Percentiles rank a stretch among this genome's conserved stretches.
phyloP scores from a whole-genome alignment of 2,797 vertebrate species.

The Apogon hyalosoma region DNA sequence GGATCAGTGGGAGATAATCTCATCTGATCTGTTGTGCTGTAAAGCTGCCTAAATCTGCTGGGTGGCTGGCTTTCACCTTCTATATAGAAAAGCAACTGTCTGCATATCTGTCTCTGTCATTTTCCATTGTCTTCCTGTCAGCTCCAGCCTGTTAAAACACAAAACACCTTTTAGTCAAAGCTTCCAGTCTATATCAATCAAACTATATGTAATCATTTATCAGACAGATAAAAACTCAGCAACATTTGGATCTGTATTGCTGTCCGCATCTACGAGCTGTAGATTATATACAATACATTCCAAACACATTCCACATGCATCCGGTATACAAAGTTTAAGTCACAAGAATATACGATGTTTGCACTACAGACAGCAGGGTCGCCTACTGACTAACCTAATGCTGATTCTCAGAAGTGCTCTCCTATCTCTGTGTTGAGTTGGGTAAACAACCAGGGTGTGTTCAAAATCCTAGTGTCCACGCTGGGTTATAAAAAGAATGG shows the following conservation, averaged over 20 bases:
- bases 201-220: too few relatives aligned
- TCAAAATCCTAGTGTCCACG: conserved; percentile 62
- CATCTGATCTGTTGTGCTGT: conserved; percentile 74
- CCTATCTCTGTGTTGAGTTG: conserved; percentile 47
- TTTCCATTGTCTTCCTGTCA: neutral
- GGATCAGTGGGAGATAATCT: conserved; percentile 78
- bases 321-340: neutral
- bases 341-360: neutral
- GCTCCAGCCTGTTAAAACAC: neutral
- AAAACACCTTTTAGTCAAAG: neutral
- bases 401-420: conserved; percentile 19
- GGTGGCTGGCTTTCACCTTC: conserved; percentile 68
- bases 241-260: neutral
- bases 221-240: neutral
- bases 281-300: neutral
- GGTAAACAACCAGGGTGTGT: conserved; percentile 71
- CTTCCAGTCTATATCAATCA: neutral
- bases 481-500: conserved; percentile 75
- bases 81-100: conserved; percentile 30
- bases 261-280: neutral
- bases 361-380: neutral
- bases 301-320: neutral
- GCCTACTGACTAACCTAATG: neutral
- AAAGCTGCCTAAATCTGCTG: conserved; percentile 77
- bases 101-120: conserved; percentile 2